Evolutionary conservation across 2,888 invertebrate species (phyloP).

Genomic region (Heliconius charithonia): DNA sequence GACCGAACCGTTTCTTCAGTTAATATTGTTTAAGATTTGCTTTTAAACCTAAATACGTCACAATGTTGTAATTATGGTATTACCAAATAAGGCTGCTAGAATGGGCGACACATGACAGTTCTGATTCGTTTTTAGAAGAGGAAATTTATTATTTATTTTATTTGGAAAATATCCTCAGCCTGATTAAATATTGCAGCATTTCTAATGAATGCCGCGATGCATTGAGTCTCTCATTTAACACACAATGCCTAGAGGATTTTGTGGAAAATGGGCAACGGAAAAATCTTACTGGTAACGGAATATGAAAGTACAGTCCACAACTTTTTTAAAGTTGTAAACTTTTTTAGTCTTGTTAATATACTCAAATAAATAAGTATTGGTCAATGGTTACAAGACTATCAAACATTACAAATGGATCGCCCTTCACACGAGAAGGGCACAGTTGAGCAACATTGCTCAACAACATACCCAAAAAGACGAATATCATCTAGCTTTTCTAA

Average conservation of each 20-base stretch:
- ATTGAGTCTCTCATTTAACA: too few species aligned
- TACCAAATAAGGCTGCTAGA: background rate
- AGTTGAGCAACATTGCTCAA: background rate
- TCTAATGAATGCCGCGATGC: too few species aligned
- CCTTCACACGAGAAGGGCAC: conserved; percentile 17
- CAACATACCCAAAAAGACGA: background rate
- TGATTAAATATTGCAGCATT: too few species aligned
- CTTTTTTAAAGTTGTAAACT: background rate
- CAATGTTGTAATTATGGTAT: background rate
- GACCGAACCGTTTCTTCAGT: background rate
- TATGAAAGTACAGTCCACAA: too few species aligned
- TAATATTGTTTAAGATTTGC: conserved; percentile 5
- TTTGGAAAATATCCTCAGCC: too few species aligned
- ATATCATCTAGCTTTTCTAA: background rate
- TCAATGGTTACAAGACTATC: background rate
- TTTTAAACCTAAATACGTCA: conserved; percentile 1
- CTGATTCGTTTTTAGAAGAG: too few species aligned
- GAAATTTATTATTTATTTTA: too few species aligned
- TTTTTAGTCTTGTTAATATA: background rate
- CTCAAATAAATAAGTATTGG: background rate
- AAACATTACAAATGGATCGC: background rate
- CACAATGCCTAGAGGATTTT: too few species aligned
- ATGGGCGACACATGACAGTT: too few species aligned
- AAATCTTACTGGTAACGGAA: too few species aligned
- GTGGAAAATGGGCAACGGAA: too few species aligned